These are phyloP conservation scores for Aphaenogaster floridana DNA, from an alignment of 1,140 invertebrate species.

Conservation along the genomic window DNA sequence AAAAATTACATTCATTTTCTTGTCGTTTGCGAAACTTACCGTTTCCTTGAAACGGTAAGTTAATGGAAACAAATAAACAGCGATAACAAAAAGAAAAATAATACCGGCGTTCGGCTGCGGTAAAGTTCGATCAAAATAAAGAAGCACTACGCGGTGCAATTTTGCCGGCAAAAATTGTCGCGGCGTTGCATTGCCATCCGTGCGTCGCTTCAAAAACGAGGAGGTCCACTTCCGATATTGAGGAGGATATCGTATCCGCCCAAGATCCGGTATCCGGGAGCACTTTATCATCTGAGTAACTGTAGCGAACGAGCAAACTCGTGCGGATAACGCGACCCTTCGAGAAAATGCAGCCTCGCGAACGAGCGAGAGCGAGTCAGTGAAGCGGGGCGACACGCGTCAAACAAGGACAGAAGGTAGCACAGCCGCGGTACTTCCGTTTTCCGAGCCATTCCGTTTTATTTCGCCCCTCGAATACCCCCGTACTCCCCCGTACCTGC, in stretches of 20 bases:
- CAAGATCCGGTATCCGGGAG: constrained; percentile 57
- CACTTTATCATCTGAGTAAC: constrained; percentile 71
- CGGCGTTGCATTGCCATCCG: constrained; percentile 43
- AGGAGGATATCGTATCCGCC: constrained; percentile 65
- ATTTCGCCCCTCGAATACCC: constrained; percentile 64
- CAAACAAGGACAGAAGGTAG: constrained; percentile 51
- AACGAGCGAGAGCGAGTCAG: constrained; percentile 34
- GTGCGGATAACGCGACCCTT: constrained; percentile 71
- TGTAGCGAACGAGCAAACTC: constrained; percentile 66
- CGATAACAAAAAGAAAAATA: constrained; percentile 3
- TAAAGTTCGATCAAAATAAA: background rate
- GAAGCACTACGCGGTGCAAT: constrained; percentile 40
- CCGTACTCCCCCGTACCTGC: background rate
- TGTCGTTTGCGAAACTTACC: no score
- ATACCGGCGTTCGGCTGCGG: background rate
- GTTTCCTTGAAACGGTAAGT: background rate
- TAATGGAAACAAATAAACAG: background rate
- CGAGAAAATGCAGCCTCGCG: constrained; percentile 60
- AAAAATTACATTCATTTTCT: background rate
- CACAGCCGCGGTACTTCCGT: constrained; percentile 65
- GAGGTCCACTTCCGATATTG: constrained; percentile 52
- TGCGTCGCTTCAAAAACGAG: constrained; percentile 57
- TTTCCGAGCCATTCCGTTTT: constrained; percentile 69
- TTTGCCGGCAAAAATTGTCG: constrained; percentile 46
- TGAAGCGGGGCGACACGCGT: constrained; percentile 32